Evolutionary conservation across 2,113 vertebrate species (phyloP), one percentile per base, ranked within the genome.

Genomic region (Ceratotherium simum): DNA sequence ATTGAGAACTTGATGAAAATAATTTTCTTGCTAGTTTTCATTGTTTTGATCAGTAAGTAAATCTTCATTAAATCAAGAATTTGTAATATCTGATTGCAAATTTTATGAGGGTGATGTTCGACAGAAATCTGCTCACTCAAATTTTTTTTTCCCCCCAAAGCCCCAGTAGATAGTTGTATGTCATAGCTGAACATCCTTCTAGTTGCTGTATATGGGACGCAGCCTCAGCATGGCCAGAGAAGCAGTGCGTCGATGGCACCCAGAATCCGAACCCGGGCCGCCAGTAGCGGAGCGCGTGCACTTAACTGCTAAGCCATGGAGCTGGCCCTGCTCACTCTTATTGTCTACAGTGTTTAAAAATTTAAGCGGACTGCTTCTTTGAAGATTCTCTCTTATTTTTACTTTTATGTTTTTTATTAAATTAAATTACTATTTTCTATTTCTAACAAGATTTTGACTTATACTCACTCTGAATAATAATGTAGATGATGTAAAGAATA

Each of bases 371-470:
- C 2, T 13, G 23, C 1, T 60, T 93, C 17, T 91, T 69, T 58
- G n/a, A 76, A n/a, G 69, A 39, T 13, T 88, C 16, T 65, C 16
- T 65, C 39, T 25, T 79, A 75, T 62, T n/a, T 75, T 89, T 58
- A 56, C 13, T 64, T 85, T 88, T 33, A 42, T 0, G 10, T 80
- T 87, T 69, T 83, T 36, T 36, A 62, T 62, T 84, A 33, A 60
- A 64, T 13, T 78, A 4, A 84, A 73, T 31, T 72, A 27, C 14
- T 31, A 1, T 70, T 62, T 86, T 51, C 4, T 85, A 67, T 58
- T 84, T 89, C n/a, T 48, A 84, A 80, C 14, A 29, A 48, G 33
- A 96, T 70, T 94, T 93, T 94, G 36, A 67, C 2, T 21, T 76
- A 21, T 48, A 18, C 9, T 82, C 3, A 42, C 8, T 81, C 65